Percentiles rank a stretch among this genome's conserved stretches.
phyloP scores from a whole-genome alignment of 2,113 vertebrate genomes.

The Cryptotis parvus region DNA sequence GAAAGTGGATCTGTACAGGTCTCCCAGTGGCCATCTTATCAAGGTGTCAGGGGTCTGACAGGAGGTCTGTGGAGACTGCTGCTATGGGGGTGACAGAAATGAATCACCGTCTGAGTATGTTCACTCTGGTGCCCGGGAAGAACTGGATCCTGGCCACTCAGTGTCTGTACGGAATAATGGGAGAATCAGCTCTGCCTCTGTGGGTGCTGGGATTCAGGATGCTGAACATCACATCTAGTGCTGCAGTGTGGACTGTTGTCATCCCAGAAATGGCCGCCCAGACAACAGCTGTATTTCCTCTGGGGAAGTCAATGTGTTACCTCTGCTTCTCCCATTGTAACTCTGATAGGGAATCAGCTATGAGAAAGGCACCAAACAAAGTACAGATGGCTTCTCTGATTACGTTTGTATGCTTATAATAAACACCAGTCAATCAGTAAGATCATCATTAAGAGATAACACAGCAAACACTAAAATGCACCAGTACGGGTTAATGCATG shows the following conservation, averaged over 20 bases:
- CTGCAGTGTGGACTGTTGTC: neutral
- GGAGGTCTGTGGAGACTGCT: conserved; percentile 73
- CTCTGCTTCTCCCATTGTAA: neutral
- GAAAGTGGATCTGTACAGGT: conserved; percentile 45
- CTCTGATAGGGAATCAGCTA: neutral
- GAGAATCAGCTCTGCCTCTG: neutral
- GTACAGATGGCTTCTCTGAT: neutral
- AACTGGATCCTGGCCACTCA: neutral
- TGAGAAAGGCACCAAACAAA: neutral
- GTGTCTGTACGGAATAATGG: conserved; percentile 21
- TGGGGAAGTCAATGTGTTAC: neutral
- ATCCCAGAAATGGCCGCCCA: neutral
- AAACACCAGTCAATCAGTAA: neutral
- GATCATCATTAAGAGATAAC: neutral
- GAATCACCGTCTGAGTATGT: conserved; percentile 67
- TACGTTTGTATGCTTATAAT: neutral
- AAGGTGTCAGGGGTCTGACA: conserved; percentile 75
- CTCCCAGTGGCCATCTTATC: conserved; percentile 68
- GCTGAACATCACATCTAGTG: neutral
- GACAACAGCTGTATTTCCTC: neutral
- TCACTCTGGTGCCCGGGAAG: conserved; percentile 2
- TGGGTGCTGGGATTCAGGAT: neutral
- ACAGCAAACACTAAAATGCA: neutral
- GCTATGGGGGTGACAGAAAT: conserved; percentile 59
- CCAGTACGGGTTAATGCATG: neutral